Evolutionary conservation across 1,140 invertebrate species (phyloP).

Genomic region (Drosophila guanche): DNA sequence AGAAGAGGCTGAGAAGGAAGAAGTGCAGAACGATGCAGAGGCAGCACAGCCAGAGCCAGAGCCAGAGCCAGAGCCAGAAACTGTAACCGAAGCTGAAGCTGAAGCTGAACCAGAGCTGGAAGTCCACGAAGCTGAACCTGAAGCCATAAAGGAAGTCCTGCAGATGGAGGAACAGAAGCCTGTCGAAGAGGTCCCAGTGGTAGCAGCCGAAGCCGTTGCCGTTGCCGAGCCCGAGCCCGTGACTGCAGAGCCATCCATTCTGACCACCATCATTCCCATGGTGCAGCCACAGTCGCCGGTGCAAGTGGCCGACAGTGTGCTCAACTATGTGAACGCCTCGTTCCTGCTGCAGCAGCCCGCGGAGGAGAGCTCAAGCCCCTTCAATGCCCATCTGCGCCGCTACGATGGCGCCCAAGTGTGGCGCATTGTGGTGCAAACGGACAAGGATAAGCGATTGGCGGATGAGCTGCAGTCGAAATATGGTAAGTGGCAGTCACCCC

Average conservation of each 20-base stretch:
- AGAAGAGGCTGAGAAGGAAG: slow-evolving; percentile 4
- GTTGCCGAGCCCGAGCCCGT: not conserved
- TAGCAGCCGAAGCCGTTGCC: slow-evolving; percentile 2
- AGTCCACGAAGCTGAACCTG: not conserved
- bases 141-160: slow-evolving; percentile 4
- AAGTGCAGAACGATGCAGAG: slow-evolving; percentile 16
- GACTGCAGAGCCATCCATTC: slow-evolving; percentile 33
- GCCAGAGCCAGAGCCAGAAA: not conserved
- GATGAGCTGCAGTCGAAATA: slow-evolving; percentile 80
- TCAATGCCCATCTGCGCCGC: slow-evolving; percentile 71
- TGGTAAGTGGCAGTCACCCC: slow-evolving; percentile 54
- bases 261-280: slow-evolving; percentile 73
- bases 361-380: slow-evolving; percentile 23
- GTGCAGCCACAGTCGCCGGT: slow-evolving; percentile 26
- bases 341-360: slow-evolving; percentile 41
- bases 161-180: not conserved
- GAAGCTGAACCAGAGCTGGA: slow-evolving; percentile 1
- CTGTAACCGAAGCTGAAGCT: not conserved
- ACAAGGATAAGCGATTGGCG: slow-evolving; percentile 77
- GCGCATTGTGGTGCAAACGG: slow-evolving; percentile 84
- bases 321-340: slow-evolving; percentile 81
- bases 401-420: slow-evolving; percentile 86
- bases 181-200: not conserved
- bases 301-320: slow-evolving; percentile 67
- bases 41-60: not conserved